phyloP scores from a whole-genome alignment of 2,113 vertebrate species.

The Sceloporus tristichus region DNA sequence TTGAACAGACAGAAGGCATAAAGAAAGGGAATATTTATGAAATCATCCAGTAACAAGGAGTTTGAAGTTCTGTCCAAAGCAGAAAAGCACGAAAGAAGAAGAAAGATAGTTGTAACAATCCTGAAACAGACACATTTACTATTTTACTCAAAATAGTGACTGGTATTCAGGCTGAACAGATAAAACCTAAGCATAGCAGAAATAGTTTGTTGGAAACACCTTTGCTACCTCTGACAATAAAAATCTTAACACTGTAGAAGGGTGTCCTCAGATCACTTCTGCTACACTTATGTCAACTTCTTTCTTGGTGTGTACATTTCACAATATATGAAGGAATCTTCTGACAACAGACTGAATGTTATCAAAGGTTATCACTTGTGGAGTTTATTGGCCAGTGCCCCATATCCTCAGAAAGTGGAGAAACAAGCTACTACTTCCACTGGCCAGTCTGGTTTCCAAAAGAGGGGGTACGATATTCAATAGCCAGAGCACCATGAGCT shows the following conservation, averaged over 20 bases:
- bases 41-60: too few species aligned
- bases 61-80: not conserved
- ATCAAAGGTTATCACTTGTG: not conserved
- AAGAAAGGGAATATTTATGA: too few species aligned
- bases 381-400: not conserved
- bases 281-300: not conserved
- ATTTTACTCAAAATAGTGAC: not conserved
- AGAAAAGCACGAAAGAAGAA: not conserved
- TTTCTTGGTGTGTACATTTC: not conserved
- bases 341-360: not conserved
- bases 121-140: not conserved
- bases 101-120: not conserved
- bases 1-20: too few species aligned
- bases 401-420: not conserved
- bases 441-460: not conserved
- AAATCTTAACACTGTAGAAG: not conserved
- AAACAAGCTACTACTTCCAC: too few species aligned
- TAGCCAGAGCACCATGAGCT: not conserved
- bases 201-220: not conserved
- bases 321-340: not conserved
- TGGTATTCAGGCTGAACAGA: not conserved
- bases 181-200: not conserved
- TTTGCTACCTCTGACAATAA: not conserved
- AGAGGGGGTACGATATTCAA: not conserved
- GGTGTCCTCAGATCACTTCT: not conserved